Percentiles rank a stretch among this genome's conserved stretches.
phyloP scores from a whole-genome alignment of 2,888 invertebrate species.

The Eristalinus aeneus region DNA sequence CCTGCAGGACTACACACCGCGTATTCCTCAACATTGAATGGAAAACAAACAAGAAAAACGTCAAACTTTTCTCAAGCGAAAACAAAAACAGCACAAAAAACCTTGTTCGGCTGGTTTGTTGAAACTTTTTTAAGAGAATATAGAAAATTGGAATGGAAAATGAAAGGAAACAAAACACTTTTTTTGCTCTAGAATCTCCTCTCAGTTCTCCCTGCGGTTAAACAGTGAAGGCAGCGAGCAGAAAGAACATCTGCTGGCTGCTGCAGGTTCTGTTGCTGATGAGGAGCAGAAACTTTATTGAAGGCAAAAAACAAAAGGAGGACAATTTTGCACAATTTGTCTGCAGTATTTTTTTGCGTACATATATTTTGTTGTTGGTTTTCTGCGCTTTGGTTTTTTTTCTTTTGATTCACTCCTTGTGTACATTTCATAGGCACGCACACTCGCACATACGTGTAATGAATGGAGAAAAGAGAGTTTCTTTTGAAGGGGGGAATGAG shows the following conservation, averaged over 20 bases:
- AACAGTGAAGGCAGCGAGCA: neutral
- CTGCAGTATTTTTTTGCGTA: constrained; percentile 9
- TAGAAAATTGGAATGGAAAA: neutral
- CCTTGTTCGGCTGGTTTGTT: too few relatives aligned
- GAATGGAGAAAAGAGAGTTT: neutral
- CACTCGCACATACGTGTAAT: neutral
- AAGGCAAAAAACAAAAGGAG: neutral
- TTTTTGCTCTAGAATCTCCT: neutral
- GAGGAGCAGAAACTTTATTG: neutral
- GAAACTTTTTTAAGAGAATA: neutral
- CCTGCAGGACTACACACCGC: too few relatives aligned
- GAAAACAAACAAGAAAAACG: neutral
- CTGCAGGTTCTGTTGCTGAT: neutral
- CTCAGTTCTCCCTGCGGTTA: neutral
- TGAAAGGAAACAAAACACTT: neutral
- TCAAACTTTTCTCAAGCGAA: neutral
- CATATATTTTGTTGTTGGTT: too few relatives aligned
- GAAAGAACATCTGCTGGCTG: neutral
- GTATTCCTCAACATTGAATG: neutral
- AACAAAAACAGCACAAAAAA: neutral
- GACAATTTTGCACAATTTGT: neutral
- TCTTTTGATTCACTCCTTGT: neutral
- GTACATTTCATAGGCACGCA: neutral
- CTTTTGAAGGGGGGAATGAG: neutral
- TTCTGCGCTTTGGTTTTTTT: too few relatives aligned